Percentiles rank a stretch among this genome's conserved stretches.
Evolutionary conservation across 2,888 invertebrate genomes (phyloP).

Genomic region (Alsophila aescularia): DNA sequence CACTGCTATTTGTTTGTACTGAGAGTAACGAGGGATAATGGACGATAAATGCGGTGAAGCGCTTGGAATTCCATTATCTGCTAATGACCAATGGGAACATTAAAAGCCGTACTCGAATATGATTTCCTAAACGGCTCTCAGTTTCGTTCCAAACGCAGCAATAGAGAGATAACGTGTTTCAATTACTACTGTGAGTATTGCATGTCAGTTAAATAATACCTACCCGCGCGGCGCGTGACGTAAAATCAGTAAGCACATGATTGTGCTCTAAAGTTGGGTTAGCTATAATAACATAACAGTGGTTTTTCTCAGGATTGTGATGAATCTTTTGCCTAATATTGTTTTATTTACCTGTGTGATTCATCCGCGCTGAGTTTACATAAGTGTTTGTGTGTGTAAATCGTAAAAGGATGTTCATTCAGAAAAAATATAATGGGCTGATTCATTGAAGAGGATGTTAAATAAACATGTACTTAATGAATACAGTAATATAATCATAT

Average conservation of each 20-base stretch:
- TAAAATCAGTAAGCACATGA: constrained; percentile 26
- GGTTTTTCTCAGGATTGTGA: constrained; percentile 28
- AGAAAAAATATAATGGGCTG: constrained; percentile 18
- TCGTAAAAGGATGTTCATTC: constrained; percentile 33
- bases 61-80: constrained; percentile 62
- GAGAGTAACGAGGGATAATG: constrained; percentile 64
- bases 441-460: constrained; percentile 19
- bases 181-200: constrained; percentile 30
- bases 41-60: constrained; percentile 63
- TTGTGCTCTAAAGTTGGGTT: constrained; percentile 23
- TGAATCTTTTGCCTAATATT: constrained; percentile 23
- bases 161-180: constrained; percentile 4
- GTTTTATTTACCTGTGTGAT: constrained; percentile 30
- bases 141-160: constrained; percentile 53
- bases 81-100: constrained; percentile 60
- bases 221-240: constrained; percentile 22
- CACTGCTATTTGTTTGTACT: constrained; percentile 66
- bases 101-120: constrained; percentile 2
- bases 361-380: constrained; percentile 28
- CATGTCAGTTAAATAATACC: constrained; percentile 20
- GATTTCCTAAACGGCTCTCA: constrained; percentile 40
- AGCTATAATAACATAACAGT: constrained; percentile 20
- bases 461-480: neutral
- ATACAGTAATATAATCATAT: neutral
- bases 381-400: constrained; percentile 16